These are phyloP conservation scores for Zaprionus tsacasi DNA, from an alignment of 1,140 invertebrate species.

Conservation along the genomic window DNA sequence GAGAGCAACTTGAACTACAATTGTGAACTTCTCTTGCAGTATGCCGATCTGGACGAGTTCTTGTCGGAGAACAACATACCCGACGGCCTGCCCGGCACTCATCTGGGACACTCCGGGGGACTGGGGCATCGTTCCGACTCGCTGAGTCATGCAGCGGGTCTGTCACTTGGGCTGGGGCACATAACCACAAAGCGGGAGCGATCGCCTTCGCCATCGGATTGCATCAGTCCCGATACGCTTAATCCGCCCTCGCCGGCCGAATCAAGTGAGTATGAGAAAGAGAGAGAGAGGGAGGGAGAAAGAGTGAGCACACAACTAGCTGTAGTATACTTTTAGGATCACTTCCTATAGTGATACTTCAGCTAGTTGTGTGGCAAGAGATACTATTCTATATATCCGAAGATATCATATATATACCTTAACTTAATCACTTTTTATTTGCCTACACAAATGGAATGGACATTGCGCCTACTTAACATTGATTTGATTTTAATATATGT, in stretches of 20 bases:
- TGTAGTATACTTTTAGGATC: not conserved
- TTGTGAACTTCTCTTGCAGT: slow-evolving; percentile 84
- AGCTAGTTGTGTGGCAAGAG: not conserved
- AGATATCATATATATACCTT: slow-evolving; percentile 7
- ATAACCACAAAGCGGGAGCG: slow-evolving; percentile 90
- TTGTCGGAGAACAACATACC: slow-evolving; percentile 96
- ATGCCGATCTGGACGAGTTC: slow-evolving; percentile 98
- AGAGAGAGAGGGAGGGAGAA: slow-evolving; percentile 3
- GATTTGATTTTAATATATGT: slow-evolving; percentile 33
- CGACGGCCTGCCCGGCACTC: slow-evolving; percentile 88
- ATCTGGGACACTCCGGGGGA: slow-evolving; percentile 85
- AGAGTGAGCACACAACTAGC: not conserved
- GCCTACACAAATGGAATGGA: slow-evolving; percentile 81
- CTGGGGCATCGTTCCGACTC: slow-evolving; percentile 84
- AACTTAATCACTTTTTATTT: slow-evolving; percentile 23
- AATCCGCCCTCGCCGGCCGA: slow-evolving; percentile 94
- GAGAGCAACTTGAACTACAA: not conserved
- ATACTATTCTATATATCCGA: not conserved
- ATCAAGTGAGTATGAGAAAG: slow-evolving; percentile 88
- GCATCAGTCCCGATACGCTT: slow-evolving; percentile 93
- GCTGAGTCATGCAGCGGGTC: slow-evolving; percentile 85
- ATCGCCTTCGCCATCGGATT: slow-evolving; percentile 92
- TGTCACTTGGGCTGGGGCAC: slow-evolving; percentile 85
- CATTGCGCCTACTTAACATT: slow-evolving; percentile 74
- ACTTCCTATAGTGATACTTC: not conserved